These are phyloP conservation scores for Mormyrus hasselquistii DNA, from an alignment of 2,797 vertebrate genomes.

Conservation along the genomic window DNA sequence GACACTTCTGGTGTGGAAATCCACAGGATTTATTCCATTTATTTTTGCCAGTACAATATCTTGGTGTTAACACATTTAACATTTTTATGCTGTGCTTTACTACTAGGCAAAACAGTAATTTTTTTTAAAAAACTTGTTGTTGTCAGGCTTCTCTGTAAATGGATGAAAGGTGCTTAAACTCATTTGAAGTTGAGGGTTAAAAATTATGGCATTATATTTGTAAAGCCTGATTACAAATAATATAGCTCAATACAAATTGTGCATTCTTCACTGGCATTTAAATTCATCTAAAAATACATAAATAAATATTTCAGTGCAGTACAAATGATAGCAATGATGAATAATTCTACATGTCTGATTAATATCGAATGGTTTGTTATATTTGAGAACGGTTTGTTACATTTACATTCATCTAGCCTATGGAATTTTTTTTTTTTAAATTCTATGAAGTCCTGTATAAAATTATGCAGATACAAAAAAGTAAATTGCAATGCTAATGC, in stretches of 20 bases:
- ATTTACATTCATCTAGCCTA: slow-evolving; percentile 1
- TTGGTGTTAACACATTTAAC: neutral
- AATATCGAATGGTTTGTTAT: neutral
- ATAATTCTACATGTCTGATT: slow-evolving; percentile 4
- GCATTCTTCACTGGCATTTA: neutral
- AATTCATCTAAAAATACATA: neutral
- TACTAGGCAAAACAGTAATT: neutral
- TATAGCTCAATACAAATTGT: neutral
- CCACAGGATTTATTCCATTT: neutral
- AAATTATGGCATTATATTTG: neutral
- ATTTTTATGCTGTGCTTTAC: neutral
- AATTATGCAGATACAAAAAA: neutral
- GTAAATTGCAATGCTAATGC: neutral
- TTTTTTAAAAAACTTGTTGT: neutral
- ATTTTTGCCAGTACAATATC: neutral
- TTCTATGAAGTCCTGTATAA: neutral
- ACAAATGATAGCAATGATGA: neutral
- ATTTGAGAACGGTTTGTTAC: neutral
- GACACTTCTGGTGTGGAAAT: neutral
- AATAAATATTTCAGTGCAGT: neutral
- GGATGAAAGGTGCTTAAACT: neutral
- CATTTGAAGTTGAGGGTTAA: neutral
- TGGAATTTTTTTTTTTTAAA: neutral
- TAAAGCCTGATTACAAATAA: neutral
- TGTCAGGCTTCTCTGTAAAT: neutral